A percentile compares a stretch with the other conserved stretches of the same genome.
These are phyloP conservation scores for Acleris holmiana DNA, from an alignment of 2,888 invertebrate species.

Conservation along the genomic window DNA sequence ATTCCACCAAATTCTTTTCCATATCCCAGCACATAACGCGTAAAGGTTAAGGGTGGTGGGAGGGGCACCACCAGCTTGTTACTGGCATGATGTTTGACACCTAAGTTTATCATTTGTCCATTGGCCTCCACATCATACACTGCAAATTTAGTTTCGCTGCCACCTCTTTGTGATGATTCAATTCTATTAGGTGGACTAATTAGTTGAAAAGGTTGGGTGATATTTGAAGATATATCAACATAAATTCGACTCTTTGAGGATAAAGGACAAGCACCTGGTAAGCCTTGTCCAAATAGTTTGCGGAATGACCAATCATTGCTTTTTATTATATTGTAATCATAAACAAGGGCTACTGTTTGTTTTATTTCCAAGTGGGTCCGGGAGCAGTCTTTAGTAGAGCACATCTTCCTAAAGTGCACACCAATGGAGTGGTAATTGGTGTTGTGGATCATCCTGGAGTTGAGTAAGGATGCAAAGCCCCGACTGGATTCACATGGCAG, in stretches of 20 bases:
- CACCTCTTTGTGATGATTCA: conserved; percentile 87
- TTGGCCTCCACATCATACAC: conserved; percentile 87
- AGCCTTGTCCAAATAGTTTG: conserved; percentile 93
- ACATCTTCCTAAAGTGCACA: conserved; percentile 92
- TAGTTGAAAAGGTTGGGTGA: conserved; percentile 85
- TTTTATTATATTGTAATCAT: conserved; percentile 89
- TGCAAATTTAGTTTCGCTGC: conserved; percentile 87
- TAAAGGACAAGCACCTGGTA: conserved; percentile 92
- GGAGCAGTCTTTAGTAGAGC: conserved; percentile 84
- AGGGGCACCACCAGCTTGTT: conserved; percentile 78
- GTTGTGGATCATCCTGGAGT: conserved; percentile 95
- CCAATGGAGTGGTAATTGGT: conserved; percentile 96
- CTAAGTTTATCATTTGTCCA: conserved; percentile 88
- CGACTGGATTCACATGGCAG: conserved; percentile 96
- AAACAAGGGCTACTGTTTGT: conserved; percentile 94
- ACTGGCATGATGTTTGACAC: conserved; percentile 80
- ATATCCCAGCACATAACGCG: conserved; percentile 93
- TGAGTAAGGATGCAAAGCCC: conserved; percentile 94
- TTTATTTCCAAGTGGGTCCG: conserved; percentile 90
- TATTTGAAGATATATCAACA: conserved; percentile 89
- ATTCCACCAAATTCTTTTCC: conserved; percentile 97
- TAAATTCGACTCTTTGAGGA: conserved; percentile 91
- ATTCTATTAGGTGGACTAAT: conserved; percentile 85
- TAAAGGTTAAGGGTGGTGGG: conserved; percentile 89
- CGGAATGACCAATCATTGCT: conserved; percentile 93